These are phyloP conservation scores for Macrostomum cliftonense DNA, from an alignment of 2,888 invertebrate species.

Conservation along the genomic window DNA sequence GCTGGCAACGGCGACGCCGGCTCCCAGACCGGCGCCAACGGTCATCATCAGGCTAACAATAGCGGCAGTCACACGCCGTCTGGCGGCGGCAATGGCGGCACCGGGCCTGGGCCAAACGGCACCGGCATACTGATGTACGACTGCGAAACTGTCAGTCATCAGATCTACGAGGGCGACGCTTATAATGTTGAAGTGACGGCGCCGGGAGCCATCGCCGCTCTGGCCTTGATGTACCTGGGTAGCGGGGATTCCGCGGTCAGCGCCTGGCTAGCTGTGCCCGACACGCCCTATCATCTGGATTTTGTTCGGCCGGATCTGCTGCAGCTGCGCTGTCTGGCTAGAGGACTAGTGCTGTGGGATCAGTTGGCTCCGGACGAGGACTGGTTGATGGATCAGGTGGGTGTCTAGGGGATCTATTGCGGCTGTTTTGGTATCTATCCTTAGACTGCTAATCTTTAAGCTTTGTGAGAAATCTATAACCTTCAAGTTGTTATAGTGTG, in stretches of 20 bases:
- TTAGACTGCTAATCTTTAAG: not conserved
- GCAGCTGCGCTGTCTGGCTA: conserved; percentile 46
- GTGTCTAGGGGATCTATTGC: too few species aligned
- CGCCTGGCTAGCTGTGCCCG: conserved; percentile 67
- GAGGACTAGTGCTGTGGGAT: conserved; percentile 61
- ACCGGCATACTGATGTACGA: too few species aligned
- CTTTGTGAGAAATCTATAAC: too few species aligned
- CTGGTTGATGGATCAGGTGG: too few species aligned
- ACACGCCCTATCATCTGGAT: conserved; percentile 71
- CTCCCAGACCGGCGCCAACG: not conserved
- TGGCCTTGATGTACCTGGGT: conserved; percentile 75
- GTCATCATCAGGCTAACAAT: not conserved
- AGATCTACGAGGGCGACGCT: conserved; percentile 52
- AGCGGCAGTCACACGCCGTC: too few species aligned
- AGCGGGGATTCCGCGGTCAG: conserved; percentile 48
- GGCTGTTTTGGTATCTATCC: not conserved
- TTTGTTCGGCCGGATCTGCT: conserved; percentile 75
- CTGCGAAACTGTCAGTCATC: too few species aligned
- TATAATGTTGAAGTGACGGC: conserved; percentile 87
- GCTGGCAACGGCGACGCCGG: not conserved
- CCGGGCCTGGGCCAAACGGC: too few species aligned
- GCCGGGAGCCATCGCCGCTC: conserved; percentile 77
- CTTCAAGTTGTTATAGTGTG: too few species aligned
- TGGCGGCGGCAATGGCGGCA: not conserved
- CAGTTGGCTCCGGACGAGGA: too few species aligned